These are phyloP conservation scores for Halyomorpha halys DNA, from an alignment of 1,140 invertebrate genomes.

Conservation along the genomic window DNA sequence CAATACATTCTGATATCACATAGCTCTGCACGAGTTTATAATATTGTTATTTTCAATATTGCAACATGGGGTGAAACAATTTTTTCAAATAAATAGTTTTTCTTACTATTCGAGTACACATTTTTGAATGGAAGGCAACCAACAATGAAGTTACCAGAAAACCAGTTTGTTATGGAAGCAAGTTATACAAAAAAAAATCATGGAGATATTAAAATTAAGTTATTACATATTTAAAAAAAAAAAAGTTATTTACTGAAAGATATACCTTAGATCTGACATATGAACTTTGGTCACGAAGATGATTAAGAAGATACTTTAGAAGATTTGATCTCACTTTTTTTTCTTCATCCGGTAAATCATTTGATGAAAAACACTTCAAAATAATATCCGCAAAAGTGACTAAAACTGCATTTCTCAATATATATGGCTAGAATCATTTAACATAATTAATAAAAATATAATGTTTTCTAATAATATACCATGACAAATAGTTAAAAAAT, in stretches of 20 bases:
- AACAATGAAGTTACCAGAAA: too few species aligned
- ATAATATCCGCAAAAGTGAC: constrained; percentile 65
- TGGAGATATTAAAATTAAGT: neutral
- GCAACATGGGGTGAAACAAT: too few species aligned
- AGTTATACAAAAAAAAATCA: neutral
- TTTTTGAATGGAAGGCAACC: too few species aligned
- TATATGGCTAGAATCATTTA: constrained; percentile 50
- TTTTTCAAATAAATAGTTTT: too few species aligned
- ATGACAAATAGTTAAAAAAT: constrained; percentile 32
- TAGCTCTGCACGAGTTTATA: too few species aligned
- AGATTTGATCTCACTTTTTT: constrained; percentile 56
- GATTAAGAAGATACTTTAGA: constrained; percentile 61
- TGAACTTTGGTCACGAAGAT: constrained; percentile 69
- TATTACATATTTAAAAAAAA: neutral
- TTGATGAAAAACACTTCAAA: constrained; percentile 50
- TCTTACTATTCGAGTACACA: too few species aligned
- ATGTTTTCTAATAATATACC: neutral
- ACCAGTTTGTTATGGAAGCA: too few species aligned
- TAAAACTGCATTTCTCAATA: constrained; percentile 67
- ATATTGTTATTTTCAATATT: too few species aligned
- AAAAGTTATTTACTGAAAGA: constrained; percentile 1
- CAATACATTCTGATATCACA: too few species aligned
- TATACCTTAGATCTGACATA: constrained; percentile 72
- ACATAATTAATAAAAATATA: too few species aligned
- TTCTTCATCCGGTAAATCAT: constrained; percentile 54